Conservation (phyloP, 2,113 vertebrate species). For the Martes martes region DNA sequence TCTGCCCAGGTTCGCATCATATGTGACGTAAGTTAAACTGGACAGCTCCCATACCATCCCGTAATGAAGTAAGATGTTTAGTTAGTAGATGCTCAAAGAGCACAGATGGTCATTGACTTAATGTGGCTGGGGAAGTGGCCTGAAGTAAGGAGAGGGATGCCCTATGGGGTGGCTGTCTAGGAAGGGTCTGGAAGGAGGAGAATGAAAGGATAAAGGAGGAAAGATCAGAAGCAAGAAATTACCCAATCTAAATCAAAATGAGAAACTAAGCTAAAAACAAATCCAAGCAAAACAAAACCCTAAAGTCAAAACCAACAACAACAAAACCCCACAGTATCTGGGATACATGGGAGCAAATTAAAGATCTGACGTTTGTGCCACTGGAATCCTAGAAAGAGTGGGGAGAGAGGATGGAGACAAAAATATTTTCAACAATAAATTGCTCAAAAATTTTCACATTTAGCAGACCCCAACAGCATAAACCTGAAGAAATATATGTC, state of each 20-base stretch:
- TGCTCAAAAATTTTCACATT: neutral
- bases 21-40: neutral
- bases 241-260: neutral
- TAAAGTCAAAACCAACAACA: too few species aligned
- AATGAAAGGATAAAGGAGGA: neutral
- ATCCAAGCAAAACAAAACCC: neutral
- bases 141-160: fast-evolving
- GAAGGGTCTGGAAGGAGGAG: neutral
- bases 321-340: neutral
- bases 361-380: neutral
- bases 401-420: neutral
- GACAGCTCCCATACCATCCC: neutral
- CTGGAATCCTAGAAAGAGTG: neutral
- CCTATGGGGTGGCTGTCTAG: neutral
- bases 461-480: neutral
- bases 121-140: neutral
- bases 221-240: neutral
- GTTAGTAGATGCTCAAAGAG: neutral
- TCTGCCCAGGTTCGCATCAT: neutral
- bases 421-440: neutral
- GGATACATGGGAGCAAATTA: neutral
- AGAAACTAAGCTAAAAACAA: neutral
- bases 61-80: neutral
- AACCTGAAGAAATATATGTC: neutral
- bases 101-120: neutral